Conservation (phyloP, 1,140 invertebrate genomes). For the Leptonema lineaticorne region DNA sequence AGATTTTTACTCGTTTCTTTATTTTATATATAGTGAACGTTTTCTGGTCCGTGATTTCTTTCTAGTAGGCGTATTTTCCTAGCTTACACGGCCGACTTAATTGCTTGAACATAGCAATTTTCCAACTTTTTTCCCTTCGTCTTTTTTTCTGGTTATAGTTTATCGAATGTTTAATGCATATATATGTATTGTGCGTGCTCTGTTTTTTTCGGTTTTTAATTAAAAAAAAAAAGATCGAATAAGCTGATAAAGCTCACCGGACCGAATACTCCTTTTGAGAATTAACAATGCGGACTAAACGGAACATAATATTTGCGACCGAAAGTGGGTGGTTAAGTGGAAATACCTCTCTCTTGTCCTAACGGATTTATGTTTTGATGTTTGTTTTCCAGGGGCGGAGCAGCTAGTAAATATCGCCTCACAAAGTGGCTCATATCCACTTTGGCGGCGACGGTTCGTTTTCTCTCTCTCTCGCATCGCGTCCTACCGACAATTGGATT, state of each 20-base stretch:
- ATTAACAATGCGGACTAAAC: slow-evolving; percentile 5
- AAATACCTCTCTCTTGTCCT: neutral
- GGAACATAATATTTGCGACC: neutral
- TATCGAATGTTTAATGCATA: no score
- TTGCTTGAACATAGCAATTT: slow-evolving; percentile 40
- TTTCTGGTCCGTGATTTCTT: slow-evolving; percentile 20
- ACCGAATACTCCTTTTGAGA: neutral
- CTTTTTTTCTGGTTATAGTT: slow-evolving; percentile 27
- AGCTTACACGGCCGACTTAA: slow-evolving; percentile 40
- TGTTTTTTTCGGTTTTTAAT: neutral
- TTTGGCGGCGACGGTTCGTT: slow-evolving; percentile 34
- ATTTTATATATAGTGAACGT: slow-evolving; percentile 7
- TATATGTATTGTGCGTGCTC: neutral
- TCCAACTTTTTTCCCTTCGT: slow-evolving; percentile 30
- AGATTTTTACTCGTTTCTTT: slow-evolving; percentile 19
- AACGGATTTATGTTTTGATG: slow-evolving; percentile 36
- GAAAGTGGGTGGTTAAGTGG: neutral
- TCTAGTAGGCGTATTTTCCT: slow-evolving; percentile 33
- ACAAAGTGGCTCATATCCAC: slow-evolving; percentile 39
- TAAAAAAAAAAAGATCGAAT: neutral
- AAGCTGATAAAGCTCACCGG: neutral
- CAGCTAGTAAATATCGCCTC: slow-evolving; percentile 31
- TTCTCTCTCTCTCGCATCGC: slow-evolving; percentile 7
- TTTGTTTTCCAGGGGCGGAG: slow-evolving; percentile 31
- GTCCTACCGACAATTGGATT: slow-evolving; percentile 38